Percentiles rank a stretch among this genome's conserved stretches.
Conservation (phyloP, 2,888 invertebrate species). For the Hyposoter dolosus region DNA sequence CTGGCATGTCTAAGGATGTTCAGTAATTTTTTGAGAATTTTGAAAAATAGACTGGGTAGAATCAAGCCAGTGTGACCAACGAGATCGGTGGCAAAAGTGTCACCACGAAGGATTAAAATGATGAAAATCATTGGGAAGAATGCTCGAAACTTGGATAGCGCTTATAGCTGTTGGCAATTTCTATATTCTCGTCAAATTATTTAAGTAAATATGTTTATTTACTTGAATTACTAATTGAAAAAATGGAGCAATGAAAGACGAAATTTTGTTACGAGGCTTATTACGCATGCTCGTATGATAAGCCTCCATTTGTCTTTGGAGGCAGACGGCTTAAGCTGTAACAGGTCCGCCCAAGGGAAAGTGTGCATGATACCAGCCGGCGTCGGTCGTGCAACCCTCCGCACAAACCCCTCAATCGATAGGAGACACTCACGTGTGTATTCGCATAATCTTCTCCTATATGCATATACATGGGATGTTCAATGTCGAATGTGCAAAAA, state of each 20-base stretch:
- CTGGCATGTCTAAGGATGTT: no score
- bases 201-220: background rate
- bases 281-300: background rate
- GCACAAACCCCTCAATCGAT: constrained; percentile 32
- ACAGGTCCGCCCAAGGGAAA: constrained; percentile 50
- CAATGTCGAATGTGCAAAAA: background rate
- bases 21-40: no score
- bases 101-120: no score
- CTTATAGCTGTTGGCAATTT: background rate
- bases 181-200: background rate
- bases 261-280: constrained; percentile 12
- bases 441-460: background rate
- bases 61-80: no score
- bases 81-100: no score
- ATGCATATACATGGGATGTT: background rate
- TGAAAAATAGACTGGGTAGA: no score
- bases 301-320: constrained; percentile 12
- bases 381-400: constrained; percentile 53
- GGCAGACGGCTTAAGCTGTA: constrained; percentile 45
- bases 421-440: constrained; percentile 39
- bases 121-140: background rate
- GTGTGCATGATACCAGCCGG: constrained; percentile 53
- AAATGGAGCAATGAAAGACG: background rate
- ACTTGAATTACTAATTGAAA: background rate
- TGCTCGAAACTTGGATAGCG: background rate